These are phyloP conservation scores for Cisticola juncidis DNA, from an alignment of 2,113 vertebrate genomes.

Conservation along the genomic window DNA sequence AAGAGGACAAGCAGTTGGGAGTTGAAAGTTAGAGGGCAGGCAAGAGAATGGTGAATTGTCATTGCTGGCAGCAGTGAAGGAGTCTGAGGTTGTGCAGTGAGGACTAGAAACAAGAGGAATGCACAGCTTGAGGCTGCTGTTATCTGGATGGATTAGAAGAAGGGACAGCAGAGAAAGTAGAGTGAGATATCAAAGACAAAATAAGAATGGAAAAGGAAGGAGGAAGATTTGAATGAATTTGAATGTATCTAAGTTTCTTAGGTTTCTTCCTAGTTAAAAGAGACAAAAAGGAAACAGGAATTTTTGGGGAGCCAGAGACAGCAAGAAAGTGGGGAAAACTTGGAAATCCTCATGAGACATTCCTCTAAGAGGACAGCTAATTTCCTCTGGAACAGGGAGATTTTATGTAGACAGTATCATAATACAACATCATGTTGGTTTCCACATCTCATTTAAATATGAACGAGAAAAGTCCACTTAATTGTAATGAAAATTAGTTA, in stretches of 20 bases:
- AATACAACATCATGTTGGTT: neutral
- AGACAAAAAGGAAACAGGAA: neutral
- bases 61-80: neutral
- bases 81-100: neutral
- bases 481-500: neutral
- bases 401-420: neutral
- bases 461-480: neutral
- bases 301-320: neutral
- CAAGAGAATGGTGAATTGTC: neutral
- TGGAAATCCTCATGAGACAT: neutral
- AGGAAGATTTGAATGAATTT: neutral
- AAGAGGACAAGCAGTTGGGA: neutral
- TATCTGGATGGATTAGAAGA: neutral
- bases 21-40: neutral
- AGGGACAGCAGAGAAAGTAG: neutral
- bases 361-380: neutral
- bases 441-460: neutral
- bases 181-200: neutral
- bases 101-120: neutral
- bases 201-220: neutral
- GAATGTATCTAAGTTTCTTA: neutral
- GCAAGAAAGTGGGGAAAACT: neutral
- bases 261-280: neutral
- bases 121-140: neutral
- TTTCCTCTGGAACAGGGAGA: neutral